Conservation (phyloP, 2,888 invertebrate species). For the Diloba caeruleocephala region DNA sequence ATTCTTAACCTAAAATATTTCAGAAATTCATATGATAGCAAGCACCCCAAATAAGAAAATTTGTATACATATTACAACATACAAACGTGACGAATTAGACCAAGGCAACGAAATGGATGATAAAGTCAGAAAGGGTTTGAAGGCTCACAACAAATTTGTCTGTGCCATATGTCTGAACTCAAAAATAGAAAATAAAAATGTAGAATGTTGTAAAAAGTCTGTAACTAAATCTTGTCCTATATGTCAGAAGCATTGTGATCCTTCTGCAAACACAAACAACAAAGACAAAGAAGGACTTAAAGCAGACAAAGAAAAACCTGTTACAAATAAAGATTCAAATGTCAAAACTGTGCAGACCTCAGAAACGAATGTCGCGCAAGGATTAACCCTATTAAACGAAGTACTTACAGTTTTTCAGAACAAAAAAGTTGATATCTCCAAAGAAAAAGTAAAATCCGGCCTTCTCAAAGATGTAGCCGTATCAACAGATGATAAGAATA, state of each 20-base stretch:
- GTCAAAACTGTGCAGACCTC: constrained; percentile 71
- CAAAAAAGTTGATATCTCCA: constrained; percentile 65
- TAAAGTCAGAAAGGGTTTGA: constrained; percentile 39
- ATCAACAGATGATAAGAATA: constrained; percentile 60
- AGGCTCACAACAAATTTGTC: constrained; percentile 60
- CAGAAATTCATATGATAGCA: constrained; percentile 69
- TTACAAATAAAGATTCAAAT: constrained; percentile 20
- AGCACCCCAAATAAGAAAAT: constrained; percentile 61
- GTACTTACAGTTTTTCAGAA: constrained; percentile 78
- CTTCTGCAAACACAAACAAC: constrained; percentile 15
- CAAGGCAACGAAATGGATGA: constrained; percentile 45
- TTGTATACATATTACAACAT: constrained; percentile 73
- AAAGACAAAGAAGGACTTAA: constrained; percentile 29
- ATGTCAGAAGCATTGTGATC: constrained; percentile 56
- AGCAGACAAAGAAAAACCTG: constrained; percentile 6
- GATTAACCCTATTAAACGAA: constrained; percentile 76
- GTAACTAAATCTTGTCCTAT: constrained; percentile 58
- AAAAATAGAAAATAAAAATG: constrained; percentile 29
- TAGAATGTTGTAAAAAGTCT: constrained; percentile 46
- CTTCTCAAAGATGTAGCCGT: constrained; percentile 71
- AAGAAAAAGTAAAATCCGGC: constrained; percentile 56
- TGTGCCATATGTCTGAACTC: constrained; percentile 75
- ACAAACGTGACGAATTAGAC: constrained; percentile 42
- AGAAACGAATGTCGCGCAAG: constrained; percentile 65
- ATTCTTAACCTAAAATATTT: constrained; percentile 11